Evolutionary conservation across 2,797 vertebrate genomes (phyloP).

Genomic region (Anabas testudineus): DNA sequence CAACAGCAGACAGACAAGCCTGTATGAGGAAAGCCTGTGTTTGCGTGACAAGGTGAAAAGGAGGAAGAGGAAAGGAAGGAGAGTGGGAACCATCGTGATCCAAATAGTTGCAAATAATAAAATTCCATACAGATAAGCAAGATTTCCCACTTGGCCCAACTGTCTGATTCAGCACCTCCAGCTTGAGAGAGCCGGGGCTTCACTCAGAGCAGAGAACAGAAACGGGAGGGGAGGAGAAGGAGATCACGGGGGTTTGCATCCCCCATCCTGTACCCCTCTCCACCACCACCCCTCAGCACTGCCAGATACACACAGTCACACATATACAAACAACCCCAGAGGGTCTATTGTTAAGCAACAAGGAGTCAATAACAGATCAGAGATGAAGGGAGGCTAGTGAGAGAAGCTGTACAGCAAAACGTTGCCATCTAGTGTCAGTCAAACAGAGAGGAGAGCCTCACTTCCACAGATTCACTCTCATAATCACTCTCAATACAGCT

Average conservation of each 20-base stretch:
- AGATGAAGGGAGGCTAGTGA: slow-evolving; percentile 31
- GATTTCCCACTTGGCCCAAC: slow-evolving; percentile 66
- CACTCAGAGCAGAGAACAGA: slow-evolving; percentile 36
- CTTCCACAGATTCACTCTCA: slow-evolving; percentile 45
- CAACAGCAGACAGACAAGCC: slow-evolving; percentile 62
- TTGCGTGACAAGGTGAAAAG: slow-evolving; percentile 80
- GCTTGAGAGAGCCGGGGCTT: slow-evolving; percentile 42
- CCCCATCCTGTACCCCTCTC: slow-evolving; percentile 36
- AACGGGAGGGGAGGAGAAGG: slow-evolving; percentile 14
- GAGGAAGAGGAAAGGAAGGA: slow-evolving; percentile 69
- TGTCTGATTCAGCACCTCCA: slow-evolving; percentile 73
- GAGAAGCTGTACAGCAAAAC: slow-evolving; percentile 72
- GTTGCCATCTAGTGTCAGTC: slow-evolving; percentile 85
- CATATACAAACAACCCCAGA: slow-evolving; percentile 49
- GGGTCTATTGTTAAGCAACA: slow-evolving; percentile 75
- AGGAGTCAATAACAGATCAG: slow-evolving; percentile 71
- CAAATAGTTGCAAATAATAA: slow-evolving; percentile 79
- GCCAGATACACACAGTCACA: slow-evolving; percentile 52
- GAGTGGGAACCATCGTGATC: slow-evolving; percentile 61
- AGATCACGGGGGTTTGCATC: slow-evolving; percentile 23
- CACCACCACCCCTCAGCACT: slow-evolving; percentile 30
- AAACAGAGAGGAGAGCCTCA: slow-evolving; percentile 49
- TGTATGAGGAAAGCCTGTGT: slow-evolving; percentile 64
- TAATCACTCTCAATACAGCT: slow-evolving; percentile 52
- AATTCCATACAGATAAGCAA: slow-evolving; percentile 82